A percentile compares a stretch with the other conserved stretches of the same genome.
These are phyloP conservation scores for Pilophorus perplexus DNA, from an alignment of 2,888 invertebrate species.

Conservation along the genomic window DNA sequence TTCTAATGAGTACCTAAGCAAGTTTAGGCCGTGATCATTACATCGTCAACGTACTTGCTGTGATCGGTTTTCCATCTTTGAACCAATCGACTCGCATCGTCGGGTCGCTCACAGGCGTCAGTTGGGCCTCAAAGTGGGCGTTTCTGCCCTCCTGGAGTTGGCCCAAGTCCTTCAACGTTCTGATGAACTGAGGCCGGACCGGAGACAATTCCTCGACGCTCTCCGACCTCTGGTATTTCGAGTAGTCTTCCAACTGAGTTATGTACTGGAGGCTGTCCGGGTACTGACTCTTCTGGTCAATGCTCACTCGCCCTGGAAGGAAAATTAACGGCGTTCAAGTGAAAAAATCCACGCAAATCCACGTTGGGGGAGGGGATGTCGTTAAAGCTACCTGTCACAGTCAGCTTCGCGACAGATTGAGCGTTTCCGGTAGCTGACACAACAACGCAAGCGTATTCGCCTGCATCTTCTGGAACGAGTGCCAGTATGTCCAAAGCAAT, in stretches of 20 bases:
- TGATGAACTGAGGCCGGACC: conserved; percentile 83
- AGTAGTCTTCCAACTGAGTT: conserved; percentile 86
- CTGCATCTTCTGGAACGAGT: conserved; percentile 80
- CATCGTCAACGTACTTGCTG: conserved; percentile 77
- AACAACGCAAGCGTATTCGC: conserved; percentile 86
- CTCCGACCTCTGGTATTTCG: conserved; percentile 80
- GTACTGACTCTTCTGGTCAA: conserved; percentile 85
- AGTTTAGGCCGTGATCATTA: too few species aligned
- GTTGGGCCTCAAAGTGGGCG: conserved; percentile 89
- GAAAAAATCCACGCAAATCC: too few species aligned
- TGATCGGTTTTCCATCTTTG: conserved; percentile 90
- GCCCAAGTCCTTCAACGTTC: conserved; percentile 80
- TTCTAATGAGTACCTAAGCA: too few species aligned
- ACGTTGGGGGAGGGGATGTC: neutral
- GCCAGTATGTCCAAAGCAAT: conserved; percentile 90
- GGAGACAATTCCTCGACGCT: conserved; percentile 76
- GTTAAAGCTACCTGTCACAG: conserved; percentile 71
- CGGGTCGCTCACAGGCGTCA: conserved; percentile 88
- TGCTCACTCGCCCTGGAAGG: conserved; percentile 62
- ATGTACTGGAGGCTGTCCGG: conserved; percentile 89
- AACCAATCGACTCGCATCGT: conserved; percentile 95
- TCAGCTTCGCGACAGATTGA: conserved; percentile 77
- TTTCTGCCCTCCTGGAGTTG: conserved; percentile 86
- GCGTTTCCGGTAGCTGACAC: conserved; percentile 82
- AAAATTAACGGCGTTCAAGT: too few species aligned